These are phyloP conservation scores for Cepaea hortensis DNA, from an alignment of 2,888 invertebrate species.

Conservation along the genomic window DNA sequence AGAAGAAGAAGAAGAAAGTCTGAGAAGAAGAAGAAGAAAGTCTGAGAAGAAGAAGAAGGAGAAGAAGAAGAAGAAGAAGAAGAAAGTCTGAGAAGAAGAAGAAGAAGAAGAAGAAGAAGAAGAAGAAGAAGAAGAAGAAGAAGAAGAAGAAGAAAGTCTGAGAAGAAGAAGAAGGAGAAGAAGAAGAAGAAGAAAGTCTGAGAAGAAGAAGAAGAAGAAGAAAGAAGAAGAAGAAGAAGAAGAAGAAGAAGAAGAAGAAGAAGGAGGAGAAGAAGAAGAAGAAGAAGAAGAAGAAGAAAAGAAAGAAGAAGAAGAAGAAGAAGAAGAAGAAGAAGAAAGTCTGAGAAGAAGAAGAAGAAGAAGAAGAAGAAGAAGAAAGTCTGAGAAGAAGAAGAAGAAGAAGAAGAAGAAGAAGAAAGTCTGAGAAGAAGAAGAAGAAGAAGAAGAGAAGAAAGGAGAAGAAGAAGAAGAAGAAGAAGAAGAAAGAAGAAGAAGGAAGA, in stretches of 20 bases:
- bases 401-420: too few species aligned
- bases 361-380: background rate
- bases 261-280: background rate
- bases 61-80: too few species aligned
- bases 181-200: too few species aligned
- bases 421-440: too few species aligned
- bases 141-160: too few species aligned
- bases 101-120: slow-evolving; percentile 3
- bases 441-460: too few species aligned
- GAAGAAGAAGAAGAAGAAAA: background rate
- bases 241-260: too few species aligned
- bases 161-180: background rate
- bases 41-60: background rate
- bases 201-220: background rate
- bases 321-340: too few species aligned
- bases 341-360: background rate
- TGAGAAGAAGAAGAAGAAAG: too few species aligned
- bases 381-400: background rate
- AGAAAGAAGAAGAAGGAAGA: background rate
- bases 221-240: too few species aligned
- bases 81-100: background rate
- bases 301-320: background rate
- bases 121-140: too few species aligned
- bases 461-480: too few species aligned
- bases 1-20: background rate